Base-by-base conservation (phyloP, 2,113 vertebrate genomes). In the Cyrtonyx montezumae region DNA sequence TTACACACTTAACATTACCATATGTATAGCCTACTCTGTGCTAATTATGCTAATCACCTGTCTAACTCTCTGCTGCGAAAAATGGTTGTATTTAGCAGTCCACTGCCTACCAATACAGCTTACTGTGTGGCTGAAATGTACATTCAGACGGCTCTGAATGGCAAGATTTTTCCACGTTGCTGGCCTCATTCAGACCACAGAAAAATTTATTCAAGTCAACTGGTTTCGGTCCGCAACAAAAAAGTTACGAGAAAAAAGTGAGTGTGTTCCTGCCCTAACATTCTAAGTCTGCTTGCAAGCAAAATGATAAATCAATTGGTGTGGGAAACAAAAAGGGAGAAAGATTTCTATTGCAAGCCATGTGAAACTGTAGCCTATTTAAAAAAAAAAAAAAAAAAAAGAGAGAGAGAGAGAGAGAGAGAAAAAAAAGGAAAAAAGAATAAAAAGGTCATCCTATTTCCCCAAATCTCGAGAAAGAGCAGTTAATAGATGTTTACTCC, bases 21-120 rank as follows among this genome's bases (percentile, higher is more conserved):
- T 99, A 99, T 99, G 99, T 99, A 99, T 99, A 98, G 99, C 97
- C 98, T 96, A 98, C 97, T 98, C 98, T 95, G 97, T 98, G 98
- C 98, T 99, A 99, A 99, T 99, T 99, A 99, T 99, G 99, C 99
- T 99, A 99, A 99, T 99, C 99, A 99, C 99, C 99, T 99, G 99
- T 99, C 99, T 98, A 97, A 98, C 98, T 98, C 98, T 98, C 98
- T 98, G 97, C 98, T 97, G 97, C 97, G 98, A 98, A 98, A 99
- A 99, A 99, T 99, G 98, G 98, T 98, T 99, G 99, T 98, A 99
- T 99, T 99, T 99, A 99, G 99, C 99, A 99, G 98, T 99, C 98
- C 98, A 98, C 98, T 99, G 99, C 99, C 98, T 99, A 98, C 99
- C 98, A 99, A 99, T 99, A 97, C 98, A 98, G 98, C 98, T 99